A percentile compares a stretch with the other conserved stretches of the same genome.
Evolutionary conservation across 2,888 invertebrate species (phyloP).

Genomic region (Zaprionus bogoriensis): DNA sequence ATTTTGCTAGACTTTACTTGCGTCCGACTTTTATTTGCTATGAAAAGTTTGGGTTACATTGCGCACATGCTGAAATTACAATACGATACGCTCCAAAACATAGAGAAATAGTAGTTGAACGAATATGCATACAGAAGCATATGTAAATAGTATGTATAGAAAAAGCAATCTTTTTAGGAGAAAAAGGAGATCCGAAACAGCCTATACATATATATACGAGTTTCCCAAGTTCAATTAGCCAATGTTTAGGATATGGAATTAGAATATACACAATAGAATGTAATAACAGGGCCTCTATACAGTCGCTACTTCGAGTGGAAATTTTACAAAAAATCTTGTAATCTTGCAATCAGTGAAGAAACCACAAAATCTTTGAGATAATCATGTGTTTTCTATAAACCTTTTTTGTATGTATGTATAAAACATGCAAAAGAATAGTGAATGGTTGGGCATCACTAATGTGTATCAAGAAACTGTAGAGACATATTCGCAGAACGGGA

Average conservation of each 20-base stretch:
- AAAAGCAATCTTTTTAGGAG: neutral
- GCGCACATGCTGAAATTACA: slow-evolving; percentile 73
- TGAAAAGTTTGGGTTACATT: slow-evolving; percentile 61
- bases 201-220: neutral
- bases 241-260: slow-evolving; percentile 10
- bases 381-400: neutral
- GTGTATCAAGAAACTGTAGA: slow-evolving; percentile 13
- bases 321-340: slow-evolving; percentile 45
- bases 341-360: slow-evolving; percentile 59
- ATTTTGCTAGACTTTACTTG: slow-evolving; percentile 8
- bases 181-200: neutral
- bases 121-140: too few relatives aligned
- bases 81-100: slow-evolving; percentile 60
- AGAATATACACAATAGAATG: slow-evolving; percentile 4
- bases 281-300: slow-evolving; percentile 24
- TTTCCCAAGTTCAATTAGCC: slow-evolving; percentile 20
- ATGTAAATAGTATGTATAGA: slow-evolving; percentile 11
- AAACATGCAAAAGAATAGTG: slow-evolving; percentile 31
- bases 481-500: neutral
- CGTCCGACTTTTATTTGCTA: slow-evolving; percentile 54
- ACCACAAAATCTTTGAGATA: slow-evolving; percentile 9
- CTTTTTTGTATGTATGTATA: neutral
- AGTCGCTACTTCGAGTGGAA: slow-evolving; percentile 47
- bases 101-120: slow-evolving; percentile 29
- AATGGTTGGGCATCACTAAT: neutral